Evolutionary conservation across 2,113 vertebrate species (phyloP).

Genomic region (Heteronetta atricapilla): DNA sequence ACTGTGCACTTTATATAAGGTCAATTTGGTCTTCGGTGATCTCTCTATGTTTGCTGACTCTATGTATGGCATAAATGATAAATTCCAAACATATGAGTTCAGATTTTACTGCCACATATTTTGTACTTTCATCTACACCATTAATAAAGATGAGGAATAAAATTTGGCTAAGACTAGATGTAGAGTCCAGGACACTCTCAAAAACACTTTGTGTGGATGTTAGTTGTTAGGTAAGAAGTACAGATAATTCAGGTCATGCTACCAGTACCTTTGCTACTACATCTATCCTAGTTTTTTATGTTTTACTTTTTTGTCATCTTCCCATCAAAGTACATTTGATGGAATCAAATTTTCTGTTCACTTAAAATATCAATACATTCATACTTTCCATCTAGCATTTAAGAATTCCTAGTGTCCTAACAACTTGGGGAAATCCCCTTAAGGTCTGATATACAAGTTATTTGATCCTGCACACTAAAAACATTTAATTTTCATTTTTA

Average conservation of each 20-base stretch:
- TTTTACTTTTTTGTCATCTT: not conserved
- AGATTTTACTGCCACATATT: not conserved
- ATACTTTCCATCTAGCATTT: not conserved
- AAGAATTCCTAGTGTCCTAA: not conserved
- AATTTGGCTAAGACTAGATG: not conserved
- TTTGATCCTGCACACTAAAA: not conserved
- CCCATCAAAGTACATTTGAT: not conserved
- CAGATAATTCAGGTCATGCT: not conserved
- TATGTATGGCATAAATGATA: not conserved
- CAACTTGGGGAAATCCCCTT: not conserved
- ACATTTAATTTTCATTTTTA: not conserved
- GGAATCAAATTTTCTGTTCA: not conserved
- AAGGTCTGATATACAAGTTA: fast-evolving
- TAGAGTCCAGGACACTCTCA: not conserved
- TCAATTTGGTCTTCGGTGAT: not conserved
- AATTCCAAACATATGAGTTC: not conserved
- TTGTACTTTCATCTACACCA: not conserved
- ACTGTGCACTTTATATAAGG: not conserved
- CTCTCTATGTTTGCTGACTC: not conserved
- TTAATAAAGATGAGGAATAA: not conserved
- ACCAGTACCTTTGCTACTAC: not conserved
- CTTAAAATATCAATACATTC: not conserved
- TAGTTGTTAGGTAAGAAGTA: not conserved
- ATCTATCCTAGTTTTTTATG: not conserved
- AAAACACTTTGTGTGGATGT: not conserved